These are phyloP conservation scores for Heliothis subflexa DNA, from an alignment of 1,140 invertebrate genomes.

Conservation along the genomic window DNA sequence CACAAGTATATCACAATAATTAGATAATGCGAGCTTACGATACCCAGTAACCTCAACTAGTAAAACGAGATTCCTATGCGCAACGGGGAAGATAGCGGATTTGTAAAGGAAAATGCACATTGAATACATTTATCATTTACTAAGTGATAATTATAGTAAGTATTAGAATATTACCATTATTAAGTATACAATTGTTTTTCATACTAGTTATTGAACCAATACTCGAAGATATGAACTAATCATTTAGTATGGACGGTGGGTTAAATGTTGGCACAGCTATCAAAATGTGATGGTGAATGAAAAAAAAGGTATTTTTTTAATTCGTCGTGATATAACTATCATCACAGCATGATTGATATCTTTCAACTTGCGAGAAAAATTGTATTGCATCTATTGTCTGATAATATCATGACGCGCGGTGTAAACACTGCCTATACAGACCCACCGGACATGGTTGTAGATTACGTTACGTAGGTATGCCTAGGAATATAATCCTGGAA, in stretches of 20 bases:
- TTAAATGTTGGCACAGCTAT: too few species aligned
- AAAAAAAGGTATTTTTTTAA: too few species aligned
- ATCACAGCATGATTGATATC: too few species aligned
- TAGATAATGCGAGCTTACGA: slow-evolving; percentile 37
- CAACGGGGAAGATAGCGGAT: slow-evolving; percentile 46
- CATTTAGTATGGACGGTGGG: too few species aligned
- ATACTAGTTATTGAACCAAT: too few species aligned
- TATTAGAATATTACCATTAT: not conserved
- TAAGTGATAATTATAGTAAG: not conserved
- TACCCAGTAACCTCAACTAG: slow-evolving; percentile 34
- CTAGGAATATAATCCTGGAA: not conserved
- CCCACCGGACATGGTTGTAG: not conserved
- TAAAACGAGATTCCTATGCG: slow-evolving; percentile 43
- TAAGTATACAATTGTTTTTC: too few species aligned
- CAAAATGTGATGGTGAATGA: too few species aligned
- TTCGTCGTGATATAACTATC: too few species aligned
- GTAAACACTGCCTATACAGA: not conserved
- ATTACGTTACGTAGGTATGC: slow-evolving; percentile 10
- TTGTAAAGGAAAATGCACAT: slow-evolving; percentile 23
- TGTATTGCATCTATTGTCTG: not conserved
- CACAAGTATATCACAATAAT: slow-evolving; percentile 14
- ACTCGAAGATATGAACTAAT: too few species aligned
- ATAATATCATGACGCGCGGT: not conserved
- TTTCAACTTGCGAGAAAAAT: too few species aligned
- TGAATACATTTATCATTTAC: not conserved